Base-by-base conservation (phyloP, 2,113 vertebrate genomes). In the Rhea pennata region DNA sequence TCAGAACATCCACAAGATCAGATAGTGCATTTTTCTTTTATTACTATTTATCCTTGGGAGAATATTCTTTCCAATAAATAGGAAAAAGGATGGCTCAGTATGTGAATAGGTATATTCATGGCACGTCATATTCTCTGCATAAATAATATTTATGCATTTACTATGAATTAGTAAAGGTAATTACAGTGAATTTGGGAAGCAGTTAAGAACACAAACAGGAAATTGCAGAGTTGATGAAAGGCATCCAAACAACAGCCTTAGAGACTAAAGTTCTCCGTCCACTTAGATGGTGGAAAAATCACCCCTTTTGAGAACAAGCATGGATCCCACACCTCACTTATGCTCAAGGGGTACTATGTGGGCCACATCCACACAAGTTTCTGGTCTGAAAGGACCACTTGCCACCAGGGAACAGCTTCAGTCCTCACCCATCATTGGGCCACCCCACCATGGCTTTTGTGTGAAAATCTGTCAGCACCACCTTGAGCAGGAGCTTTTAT, bases 341-440 rank as follows among this genome's bases (percentile, higher is more conserved):
- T 26, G 22, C 0, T 0, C 10, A 20, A 58, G 7, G 8, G 4
- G 19, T 1, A 50, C 31, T 39, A 10, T 44, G n/a, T 1, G 27
- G 40, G 36, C 46, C 29, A 61, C 21, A 46, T 29, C 5, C 64
- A 79, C 59, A 39, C 0, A 0, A 77, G 31, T 42, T 27, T 64
- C 5, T 22, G 13, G 6, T 48, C 54, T 2, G 0, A 87, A 72
- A 65, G 61, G 23, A 16, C 50, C 40, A 36, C 29, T 78, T 4
- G 0, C n/a, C 26, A 40, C 9, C 44, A 53, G 9, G 22, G 46
- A 93, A 69, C 16, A 59, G 19, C 17, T 82, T 61, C 36, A 67
- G 4, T 15, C 39, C 65, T 33, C 5, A 0, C 0, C 67, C n/a
- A 42, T 39, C 26, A 65, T 14, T 13, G 40, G 46, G 56, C 24